phyloP scores from a whole-genome alignment of 2,797 vertebrate species.

The Leuciscus waleckii region DNA sequence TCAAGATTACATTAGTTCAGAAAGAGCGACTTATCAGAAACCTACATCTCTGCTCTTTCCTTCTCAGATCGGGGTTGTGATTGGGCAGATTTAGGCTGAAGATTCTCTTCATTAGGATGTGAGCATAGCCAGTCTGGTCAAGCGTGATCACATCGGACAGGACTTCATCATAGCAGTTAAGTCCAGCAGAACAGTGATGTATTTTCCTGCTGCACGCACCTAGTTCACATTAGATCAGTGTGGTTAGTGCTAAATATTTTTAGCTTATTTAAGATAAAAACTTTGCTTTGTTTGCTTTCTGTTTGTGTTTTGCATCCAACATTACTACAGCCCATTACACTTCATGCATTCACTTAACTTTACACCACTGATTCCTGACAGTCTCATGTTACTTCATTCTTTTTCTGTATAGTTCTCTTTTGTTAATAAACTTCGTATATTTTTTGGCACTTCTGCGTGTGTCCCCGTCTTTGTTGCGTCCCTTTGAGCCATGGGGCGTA shows the following conservation, averaged over 20 bases:
- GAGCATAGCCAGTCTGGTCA: constrained; percentile 75
- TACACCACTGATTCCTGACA: too few relatives aligned
- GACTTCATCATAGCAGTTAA: constrained; percentile 80
- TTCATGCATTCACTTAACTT: too few relatives aligned
- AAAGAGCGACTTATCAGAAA: constrained; percentile 50
- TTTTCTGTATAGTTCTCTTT: too few relatives aligned
- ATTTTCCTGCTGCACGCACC: constrained; percentile 83
- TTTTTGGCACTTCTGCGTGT: too few relatives aligned
- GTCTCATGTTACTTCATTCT: too few relatives aligned
- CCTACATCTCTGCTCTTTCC: constrained; percentile 80
- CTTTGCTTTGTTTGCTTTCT: too few relatives aligned
- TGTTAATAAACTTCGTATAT: too few relatives aligned
- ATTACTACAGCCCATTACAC: too few relatives aligned
- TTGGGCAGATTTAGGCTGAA: constrained; percentile 80
- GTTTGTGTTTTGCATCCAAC: too few relatives aligned
- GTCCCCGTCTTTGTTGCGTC: too few relatives aligned
- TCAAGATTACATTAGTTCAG: not conserved
- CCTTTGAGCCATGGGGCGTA: too few relatives aligned
- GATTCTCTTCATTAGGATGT: constrained; percentile 77
- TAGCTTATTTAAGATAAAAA: too few relatives aligned
- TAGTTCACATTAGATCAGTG: constrained; percentile 61
- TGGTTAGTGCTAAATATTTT: not conserved
- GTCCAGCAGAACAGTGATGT: constrained; percentile 87
- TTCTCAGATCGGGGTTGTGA: constrained; percentile 73
- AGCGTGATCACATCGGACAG: constrained; percentile 77